Evolutionary conservation across 1,140 invertebrate genomes (phyloP).

Genomic region (Drosophila sproati): DNA sequence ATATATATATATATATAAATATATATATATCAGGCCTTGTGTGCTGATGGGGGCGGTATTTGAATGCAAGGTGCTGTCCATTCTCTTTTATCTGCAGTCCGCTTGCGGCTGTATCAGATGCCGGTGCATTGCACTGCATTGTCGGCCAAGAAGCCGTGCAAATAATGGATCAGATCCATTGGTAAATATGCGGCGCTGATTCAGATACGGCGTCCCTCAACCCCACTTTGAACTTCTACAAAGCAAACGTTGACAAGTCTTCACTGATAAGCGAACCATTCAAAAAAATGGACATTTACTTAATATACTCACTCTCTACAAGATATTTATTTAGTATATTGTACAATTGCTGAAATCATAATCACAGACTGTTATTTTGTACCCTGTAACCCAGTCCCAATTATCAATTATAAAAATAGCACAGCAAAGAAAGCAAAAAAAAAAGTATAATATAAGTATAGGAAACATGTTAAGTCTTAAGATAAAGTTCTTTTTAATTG

Average conservation of each 20-base stretch:
- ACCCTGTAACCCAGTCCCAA: no score
- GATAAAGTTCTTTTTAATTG: no score
- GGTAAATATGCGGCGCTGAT: constrained; percentile 24
- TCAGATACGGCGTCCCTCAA: constrained; percentile 23
- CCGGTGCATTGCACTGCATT: constrained; percentile 41
- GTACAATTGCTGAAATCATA: no score
- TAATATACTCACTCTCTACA: neutral
- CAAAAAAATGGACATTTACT: constrained; percentile 7
- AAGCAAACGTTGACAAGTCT: neutral
- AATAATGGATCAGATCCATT: constrained; percentile 27
- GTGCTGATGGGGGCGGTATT: no score
- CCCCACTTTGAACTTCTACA: constrained; percentile 1
- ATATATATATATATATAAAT: neutral
- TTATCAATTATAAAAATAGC: no score
- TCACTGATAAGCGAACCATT: constrained; percentile 36
- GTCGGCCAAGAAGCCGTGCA: constrained; percentile 21
- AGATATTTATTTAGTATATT: neutral
- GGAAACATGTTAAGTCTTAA: no score
- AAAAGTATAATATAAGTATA: no score
- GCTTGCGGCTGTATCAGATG: constrained; percentile 20
- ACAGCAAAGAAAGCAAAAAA: no score
- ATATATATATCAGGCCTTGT: neutral
- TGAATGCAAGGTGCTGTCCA: neutral
- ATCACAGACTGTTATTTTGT: no score
- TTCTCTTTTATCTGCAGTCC: constrained; percentile 2